Base-by-base conservation (phyloP, 2,888 invertebrate genomes). In the Pseudococcus longispinus region DNA sequence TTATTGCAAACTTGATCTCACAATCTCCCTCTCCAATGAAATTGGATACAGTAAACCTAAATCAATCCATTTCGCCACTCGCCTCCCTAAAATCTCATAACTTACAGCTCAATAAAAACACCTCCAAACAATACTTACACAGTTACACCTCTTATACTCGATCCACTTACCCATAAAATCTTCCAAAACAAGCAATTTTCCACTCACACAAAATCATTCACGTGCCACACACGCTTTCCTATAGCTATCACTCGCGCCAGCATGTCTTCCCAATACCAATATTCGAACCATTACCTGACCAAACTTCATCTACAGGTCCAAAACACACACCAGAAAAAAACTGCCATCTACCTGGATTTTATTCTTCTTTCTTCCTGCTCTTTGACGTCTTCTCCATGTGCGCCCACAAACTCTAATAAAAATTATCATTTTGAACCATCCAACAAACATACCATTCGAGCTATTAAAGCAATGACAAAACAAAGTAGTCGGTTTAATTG, bases 401-500 rank as follows among this genome's bases (percentile, higher is more conserved):
- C 70, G 77, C 37, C 42, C 42, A 42, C 77, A 32, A 8, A 80
- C 26, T 20, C 42, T 60, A 20, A 80, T 80, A 80, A 80, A 80
- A 80, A 80, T 80, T 80, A 80, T 20, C 77, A 80, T 80, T 80
- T 80, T 20, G 20, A 80, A 42, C 37, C n/a, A 42, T 20, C 20
- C 37, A 9, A 37, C 42, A 26, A n/a, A 37, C 26, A 37, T 77
- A 37, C 29, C 18, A 29, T 5, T 55, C 18, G 23, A 60, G 29
- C 77, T 29, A 70, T 70, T 70, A 70, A 29, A 80, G 42, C 77
- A 23, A 80, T 42, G 42, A 37, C 77, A 37, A 80, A 80, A 80
- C 77, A 42, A 80, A 80, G 77, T 80, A 80, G 42, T 80, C 77
- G 8, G 42, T 80, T 80, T 80, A 80, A 80, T 80, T 80, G 77